Evolutionary conservation across 2,113 vertebrate species (phyloP), one percentile per base, ranked within the genome.

Genomic region (Erythrocebus patas): DNA sequence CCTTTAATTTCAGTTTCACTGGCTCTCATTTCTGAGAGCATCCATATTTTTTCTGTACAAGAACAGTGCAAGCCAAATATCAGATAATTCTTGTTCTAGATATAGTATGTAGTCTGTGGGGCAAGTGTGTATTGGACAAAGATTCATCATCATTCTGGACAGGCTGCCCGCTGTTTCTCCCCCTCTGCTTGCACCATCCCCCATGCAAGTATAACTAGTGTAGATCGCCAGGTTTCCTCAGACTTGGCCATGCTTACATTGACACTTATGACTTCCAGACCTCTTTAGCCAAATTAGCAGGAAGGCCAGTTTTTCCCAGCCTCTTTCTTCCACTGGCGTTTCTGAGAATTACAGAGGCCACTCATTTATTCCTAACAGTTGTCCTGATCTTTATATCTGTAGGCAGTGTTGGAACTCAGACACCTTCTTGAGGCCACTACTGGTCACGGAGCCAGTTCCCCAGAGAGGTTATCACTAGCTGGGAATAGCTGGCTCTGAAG

Each of bases 1-100:
- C 48, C 38, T 61, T 80, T 75, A 80, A 68, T 38, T 79, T 91
- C 25, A 22, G 18, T 75, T 91, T 89, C 64, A 35, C 61, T 93
- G 75, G 45, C 23, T 2, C 52, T 14, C 5, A 9, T 40, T 16
- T 79, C 45, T 22, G 17, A 22, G 16, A 76, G 25, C 50, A 3
- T 59, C 35, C 40, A 18, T 23, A 73, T 22, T 85, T 75, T 61
- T 90, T 23, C 17, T 75, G 8, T 20, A 32, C 5, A 70, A 7
- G 55, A 14, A 57, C 70, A 64, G 66, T 27, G 23, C 3, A 25
- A 61, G 27, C 43, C 14, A 57, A 38, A 78, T 1, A 38, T 70
- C 48, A 72, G 20, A 48, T 61, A 52, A 12, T 55, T 92, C 38
- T 84, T 89, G 35, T 32, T 93, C n/a, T 50, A 68, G 55, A 38